Percentiles rank a stretch among this genome's conserved stretches.
phyloP scores from a whole-genome alignment of 92 coral and sea anemone species.

The Metridium senile region DNA sequence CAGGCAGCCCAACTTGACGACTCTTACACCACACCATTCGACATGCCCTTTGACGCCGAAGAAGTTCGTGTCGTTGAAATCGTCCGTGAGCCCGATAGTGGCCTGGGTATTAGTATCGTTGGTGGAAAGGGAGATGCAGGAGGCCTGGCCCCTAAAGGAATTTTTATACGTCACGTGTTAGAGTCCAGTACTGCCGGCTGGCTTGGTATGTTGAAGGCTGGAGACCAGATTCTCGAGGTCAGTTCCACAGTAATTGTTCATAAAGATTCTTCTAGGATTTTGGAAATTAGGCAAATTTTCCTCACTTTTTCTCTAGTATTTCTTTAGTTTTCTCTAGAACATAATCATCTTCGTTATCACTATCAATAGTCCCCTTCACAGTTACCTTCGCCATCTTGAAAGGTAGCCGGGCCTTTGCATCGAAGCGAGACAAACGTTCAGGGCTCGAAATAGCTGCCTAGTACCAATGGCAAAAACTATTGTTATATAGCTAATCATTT shows the following conservation, averaged over 20 bases:
- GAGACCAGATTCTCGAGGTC: conserved; percentile 96
- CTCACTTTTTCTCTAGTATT: too few species aligned
- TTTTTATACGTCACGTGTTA: conserved; percentile 82
- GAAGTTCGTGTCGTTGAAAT: conserved; percentile 76
- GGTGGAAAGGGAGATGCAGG: conserved; percentile 82
- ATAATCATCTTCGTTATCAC: too few species aligned
- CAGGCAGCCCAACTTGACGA: conserved; percentile 8
- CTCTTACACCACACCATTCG: conserved; percentile 33
- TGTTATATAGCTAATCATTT: too few species aligned
- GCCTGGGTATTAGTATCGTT: conserved; percentile 98
- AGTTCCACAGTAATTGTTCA: neutral
- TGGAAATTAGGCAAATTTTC: too few species aligned
- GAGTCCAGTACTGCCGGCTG: conserved; percentile 93
- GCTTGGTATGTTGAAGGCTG: conserved; percentile 75
- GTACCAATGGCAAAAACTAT: too few species aligned
- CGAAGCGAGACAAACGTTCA: too few species aligned
- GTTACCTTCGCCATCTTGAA: too few species aligned
- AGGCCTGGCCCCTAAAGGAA: conserved; percentile 83
- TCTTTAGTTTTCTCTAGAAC: too few species aligned
- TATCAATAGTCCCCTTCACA: too few species aligned
- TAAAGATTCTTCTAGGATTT: too few species aligned
- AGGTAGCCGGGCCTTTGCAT: too few species aligned
- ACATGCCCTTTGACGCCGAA: conserved; percentile 34
- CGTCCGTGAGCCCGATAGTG: conserved; percentile 79
- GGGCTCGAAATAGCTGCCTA: too few species aligned